phyloP scores from a whole-genome alignment of 2,888 invertebrate species.

The Bimastos eiseni region DNA sequence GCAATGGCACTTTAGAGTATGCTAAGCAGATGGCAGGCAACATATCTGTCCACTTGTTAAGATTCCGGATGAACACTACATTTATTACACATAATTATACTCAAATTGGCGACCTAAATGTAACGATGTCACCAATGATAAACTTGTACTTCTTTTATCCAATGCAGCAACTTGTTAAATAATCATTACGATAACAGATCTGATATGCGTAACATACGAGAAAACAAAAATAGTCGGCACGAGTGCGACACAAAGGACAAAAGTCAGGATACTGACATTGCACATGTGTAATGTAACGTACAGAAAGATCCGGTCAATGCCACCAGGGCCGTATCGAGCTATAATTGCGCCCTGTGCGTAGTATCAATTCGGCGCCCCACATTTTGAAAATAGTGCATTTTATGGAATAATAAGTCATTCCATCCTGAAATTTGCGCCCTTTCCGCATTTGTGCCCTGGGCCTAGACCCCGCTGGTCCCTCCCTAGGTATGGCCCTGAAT shows the following conservation, averaged over 20 bases:
- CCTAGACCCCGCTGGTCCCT: no score
- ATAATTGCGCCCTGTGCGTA: no score
- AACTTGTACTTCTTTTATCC: neutral
- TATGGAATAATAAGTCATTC: no score
- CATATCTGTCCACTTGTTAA: neutral
- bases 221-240: neutral
- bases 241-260: neutral
- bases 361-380: no score
- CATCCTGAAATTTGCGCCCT: no score
- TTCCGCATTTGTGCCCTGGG: no score
- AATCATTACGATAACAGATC: neutral
- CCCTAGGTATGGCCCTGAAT: no score
- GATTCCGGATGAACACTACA: neutral
- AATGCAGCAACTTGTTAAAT: neutral
- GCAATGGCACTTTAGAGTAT: conserved; percentile 7
- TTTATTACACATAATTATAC: neutral
- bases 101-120: neutral
- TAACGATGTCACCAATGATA: neutral
- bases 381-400: no score
- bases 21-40: neutral
- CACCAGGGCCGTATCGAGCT: no score
- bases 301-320: neutral
- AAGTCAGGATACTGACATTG: neutral
- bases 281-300: neutral
- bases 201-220: neutral